Base-by-base conservation (phyloP, 1,140 invertebrate species). In the Drosophila biarmipes region DNA sequence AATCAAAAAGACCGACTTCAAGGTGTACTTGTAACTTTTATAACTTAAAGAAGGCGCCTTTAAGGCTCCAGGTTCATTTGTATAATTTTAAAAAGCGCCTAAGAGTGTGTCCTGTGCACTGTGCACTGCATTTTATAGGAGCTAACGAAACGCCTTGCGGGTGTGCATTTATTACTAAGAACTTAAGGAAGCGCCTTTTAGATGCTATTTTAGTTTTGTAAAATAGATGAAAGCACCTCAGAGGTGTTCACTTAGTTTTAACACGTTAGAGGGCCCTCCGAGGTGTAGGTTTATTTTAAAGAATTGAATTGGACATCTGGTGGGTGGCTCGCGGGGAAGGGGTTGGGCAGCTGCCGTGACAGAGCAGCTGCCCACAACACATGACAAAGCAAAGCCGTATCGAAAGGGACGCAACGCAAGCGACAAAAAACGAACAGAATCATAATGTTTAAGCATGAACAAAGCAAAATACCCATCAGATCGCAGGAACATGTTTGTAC, bases 401-500 rank as follows among this genome's bases (percentile, higher is more conserved):
- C 63, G 55, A 56, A 67, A 15, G 62, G 14, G 10, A n/a, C n/a
- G n/a, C n/a, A 31, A 14, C 45, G n/a, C 2, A 24, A 4, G 4
- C 21, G 8, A 19, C 43, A 17, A 42, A 37, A 57, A 34, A 78
- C 17, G 56, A 21, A 64, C 15, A 72, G 29, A 73, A 49, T 37
- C 6, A 45, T 10, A n/a, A n/a, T n/a, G n/a, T n/a, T n/a, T n/a
- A 46, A 38, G 6, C 19, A 62, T 56, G 46, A 61, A 35, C 57
- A 57, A 56, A 58, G 61, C 45, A 73, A 62, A 48, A 58, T 56
- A 63, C 24, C 56, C 24, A 48, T 61, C 27, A 49, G 63, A 74
- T 58, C 51, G 64, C 52, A 37, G 45, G 51, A 73, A 69, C 29
- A 73, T 81, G 68, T 81, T 81, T 81, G 79, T 82, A 82, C 79